Percentiles rank a stretch among this genome's conserved stretches.
These are phyloP conservation scores for Protobothrops flavoviridis DNA, from an alignment of 2,113 vertebrate species.

Conservation along the genomic window DNA sequence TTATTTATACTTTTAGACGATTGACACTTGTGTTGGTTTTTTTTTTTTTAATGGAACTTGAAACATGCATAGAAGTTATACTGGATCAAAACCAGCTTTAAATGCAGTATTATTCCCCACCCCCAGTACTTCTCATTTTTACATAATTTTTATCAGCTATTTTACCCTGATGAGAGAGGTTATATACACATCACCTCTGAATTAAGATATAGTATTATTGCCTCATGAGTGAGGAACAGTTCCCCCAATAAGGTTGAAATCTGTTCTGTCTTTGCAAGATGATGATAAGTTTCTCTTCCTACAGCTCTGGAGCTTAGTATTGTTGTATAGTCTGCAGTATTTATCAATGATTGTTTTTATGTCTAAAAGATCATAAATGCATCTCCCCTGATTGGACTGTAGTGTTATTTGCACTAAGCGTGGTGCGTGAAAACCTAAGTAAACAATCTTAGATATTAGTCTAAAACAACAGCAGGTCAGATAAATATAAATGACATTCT, in stretches of 20 bases:
- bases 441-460: neutral
- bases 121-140: conserved; percentile 20
- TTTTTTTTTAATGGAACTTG: neutral
- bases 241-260: neutral
- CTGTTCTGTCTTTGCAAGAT: neutral
- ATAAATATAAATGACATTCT: neutral
- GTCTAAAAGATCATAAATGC: neutral
- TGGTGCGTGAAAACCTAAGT: neutral
- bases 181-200: neutral
- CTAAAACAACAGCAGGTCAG: neutral
- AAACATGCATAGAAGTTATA: neutral
- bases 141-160: conserved; percentile 18
- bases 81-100: conserved; percentile 10
- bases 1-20: neutral
- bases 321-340: neutral
- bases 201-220: neutral
- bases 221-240: neutral
- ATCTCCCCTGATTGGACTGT: neutral
- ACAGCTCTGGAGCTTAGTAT: neutral
- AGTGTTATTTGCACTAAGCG: neutral
- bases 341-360: neutral
- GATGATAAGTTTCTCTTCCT: neutral
- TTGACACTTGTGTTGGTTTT: too few species aligned
- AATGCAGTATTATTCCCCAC: conserved; percentile 20
- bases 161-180: neutral